These are phyloP conservation scores for Pocota personata DNA, from an alignment of 2,888 invertebrate species.

Conservation along the genomic window DNA sequence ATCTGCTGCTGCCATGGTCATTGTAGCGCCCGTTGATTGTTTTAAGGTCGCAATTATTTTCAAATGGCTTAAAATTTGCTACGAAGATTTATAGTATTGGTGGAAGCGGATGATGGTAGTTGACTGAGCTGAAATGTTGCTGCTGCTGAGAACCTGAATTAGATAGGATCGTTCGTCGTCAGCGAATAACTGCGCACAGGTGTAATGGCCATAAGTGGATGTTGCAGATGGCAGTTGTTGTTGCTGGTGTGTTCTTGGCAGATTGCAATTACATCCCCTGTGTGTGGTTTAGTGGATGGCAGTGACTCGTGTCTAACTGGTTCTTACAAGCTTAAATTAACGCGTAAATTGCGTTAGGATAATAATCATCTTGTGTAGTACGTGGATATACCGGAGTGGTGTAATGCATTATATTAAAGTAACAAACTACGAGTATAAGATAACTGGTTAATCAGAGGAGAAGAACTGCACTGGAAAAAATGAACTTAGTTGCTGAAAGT, in stretches of 20 bases:
- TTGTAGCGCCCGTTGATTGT: constrained; percentile 69
- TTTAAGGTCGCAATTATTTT: constrained; percentile 74
- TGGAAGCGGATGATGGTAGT: constrained; percentile 63
- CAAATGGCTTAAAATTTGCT: constrained; percentile 70
- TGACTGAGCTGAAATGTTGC: constrained; percentile 55
- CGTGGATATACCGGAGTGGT: constrained; percentile 21
- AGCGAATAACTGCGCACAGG: constrained; percentile 71
- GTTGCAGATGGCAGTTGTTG: constrained; percentile 53
- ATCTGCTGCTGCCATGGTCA: constrained; percentile 11
- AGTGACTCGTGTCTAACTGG: constrained; percentile 78
- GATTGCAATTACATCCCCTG: constrained; percentile 63
- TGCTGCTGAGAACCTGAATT: constrained; percentile 52
- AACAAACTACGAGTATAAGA: constrained; percentile 59
- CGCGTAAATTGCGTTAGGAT: constrained; percentile 82
- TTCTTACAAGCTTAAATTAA: constrained; percentile 75
- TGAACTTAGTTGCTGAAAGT: too few relatives aligned
- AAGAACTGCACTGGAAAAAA: constrained; percentile 29
- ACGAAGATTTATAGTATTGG: constrained; percentile 71
- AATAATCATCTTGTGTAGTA: constrained; percentile 77
- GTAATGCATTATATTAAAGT: constrained; percentile 57
- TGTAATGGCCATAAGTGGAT: constrained; percentile 73
- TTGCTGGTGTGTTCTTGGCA: constrained; percentile 20
- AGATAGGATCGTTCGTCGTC: constrained; percentile 59
- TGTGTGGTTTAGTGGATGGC: constrained; percentile 50
- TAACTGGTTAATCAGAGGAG: constrained; percentile 61